Evolutionary conservation across 1,140 invertebrate species (phyloP).

Genomic region (Drosophila lini): DNA sequence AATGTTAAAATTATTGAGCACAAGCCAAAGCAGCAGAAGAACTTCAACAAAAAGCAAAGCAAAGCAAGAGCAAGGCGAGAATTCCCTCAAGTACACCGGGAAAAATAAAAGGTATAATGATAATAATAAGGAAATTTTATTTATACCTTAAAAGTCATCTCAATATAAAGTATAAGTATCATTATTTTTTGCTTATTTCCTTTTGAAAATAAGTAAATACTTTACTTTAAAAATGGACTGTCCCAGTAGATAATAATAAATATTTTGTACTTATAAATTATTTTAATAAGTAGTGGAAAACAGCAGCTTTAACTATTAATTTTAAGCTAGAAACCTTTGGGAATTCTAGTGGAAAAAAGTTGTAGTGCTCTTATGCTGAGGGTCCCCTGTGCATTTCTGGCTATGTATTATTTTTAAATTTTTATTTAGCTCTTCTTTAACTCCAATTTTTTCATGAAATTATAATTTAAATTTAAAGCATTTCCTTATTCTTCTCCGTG

Average conservation of each 20-base stretch:
- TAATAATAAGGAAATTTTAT: not conserved
- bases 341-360: no score
- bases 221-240: no score
- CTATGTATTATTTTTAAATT: not conserved
- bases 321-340: no score
- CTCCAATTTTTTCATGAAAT: not conserved
- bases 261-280: no score
- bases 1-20: conserved; percentile 84
- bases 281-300: no score
- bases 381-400: no score
- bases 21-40: conserved; percentile 33
- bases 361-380: no score
- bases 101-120: not conserved
- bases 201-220: no score
- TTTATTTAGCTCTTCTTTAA: not conserved
- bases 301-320: no score
- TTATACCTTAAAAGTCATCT: not conserved
- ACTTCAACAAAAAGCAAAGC: conserved; percentile 15
- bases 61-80: not conserved
- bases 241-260: no score
- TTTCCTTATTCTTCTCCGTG: conserved; percentile 4
- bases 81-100: conserved; percentile 14
- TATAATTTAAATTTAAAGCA: not conserved
- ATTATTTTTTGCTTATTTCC: no score
- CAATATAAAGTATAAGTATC: no score